Base-by-base conservation (phyloP, 1,140 invertebrate genomes). In the Cyclina sinensis region DNA sequence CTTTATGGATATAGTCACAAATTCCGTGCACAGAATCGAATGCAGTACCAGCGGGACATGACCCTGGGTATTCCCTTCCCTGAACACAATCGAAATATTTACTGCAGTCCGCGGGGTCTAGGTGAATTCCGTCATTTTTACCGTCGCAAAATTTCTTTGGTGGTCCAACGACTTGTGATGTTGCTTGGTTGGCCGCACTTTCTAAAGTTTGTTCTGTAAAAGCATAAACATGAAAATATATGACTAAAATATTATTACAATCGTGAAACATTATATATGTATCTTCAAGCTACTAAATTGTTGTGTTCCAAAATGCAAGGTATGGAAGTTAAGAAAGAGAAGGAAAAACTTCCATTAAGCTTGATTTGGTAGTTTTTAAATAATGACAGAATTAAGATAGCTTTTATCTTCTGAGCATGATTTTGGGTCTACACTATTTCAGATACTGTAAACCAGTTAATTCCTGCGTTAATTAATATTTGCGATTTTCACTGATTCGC, bases 21-120 rank as follows among this genome's bases (percentile, higher is more conserved):
- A 88, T 24, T 57, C 51, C 37, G n/a, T 43, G 57, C 18, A 14
- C 30, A 5, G 27, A n/a, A 35, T 83, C 80, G 37, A 74, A 82
- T 2, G 79, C 59, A 1, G 86, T 88, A 32, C 86, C 79, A 11
- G 46, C 32, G 4, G 78, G 86, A 35, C 86, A 88, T 16, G 79
- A 37, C 2, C 79, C 79, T 27, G 21, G 32, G 37, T 88, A 83
- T 2, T 82, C 86, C 27, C 51, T 37, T n/a, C 65, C 79, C 12
- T 59, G 43, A 9, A 83, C 48, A 76, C 86, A 88, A 24, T 88
- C 86, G 30, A 82, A 30, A 65, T 82, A 88, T 70, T 74, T 88
- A 21, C 79, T 74, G 65, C 86, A 88, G 39, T 83, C 80, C 3
- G 43, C n/a, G 1, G 86, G 86, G 27, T 88, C 68, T 21, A 68